Percentiles rank a stretch among this genome's conserved stretches.
These are phyloP conservation scores for Miichthys miiuy DNA, from an alignment of 2,797 vertebrate species.

Conservation along the genomic window DNA sequence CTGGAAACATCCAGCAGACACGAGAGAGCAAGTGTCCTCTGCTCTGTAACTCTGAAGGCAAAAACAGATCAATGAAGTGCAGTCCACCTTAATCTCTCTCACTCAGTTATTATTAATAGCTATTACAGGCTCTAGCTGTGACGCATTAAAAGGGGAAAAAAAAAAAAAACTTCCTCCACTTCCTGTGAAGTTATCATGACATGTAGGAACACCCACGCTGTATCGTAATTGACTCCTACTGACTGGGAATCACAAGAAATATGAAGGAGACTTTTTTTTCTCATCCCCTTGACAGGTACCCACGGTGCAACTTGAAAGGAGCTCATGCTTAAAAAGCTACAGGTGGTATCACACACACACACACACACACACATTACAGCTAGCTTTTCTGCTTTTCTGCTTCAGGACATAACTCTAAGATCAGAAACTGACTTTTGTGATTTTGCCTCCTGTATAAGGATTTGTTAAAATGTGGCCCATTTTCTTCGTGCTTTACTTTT, in stretches of 20 bases:
- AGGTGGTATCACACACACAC: conserved; percentile 6
- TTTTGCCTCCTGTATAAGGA: too few species aligned
- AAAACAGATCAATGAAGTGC: conserved; percentile 21
- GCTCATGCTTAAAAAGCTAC: background rate
- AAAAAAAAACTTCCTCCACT: conserved; percentile 7
- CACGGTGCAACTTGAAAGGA: conserved; percentile 32
- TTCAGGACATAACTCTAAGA: background rate
- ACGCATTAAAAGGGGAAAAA: background rate
- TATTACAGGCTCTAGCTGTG: conserved; percentile 17
- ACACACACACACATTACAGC: background rate
- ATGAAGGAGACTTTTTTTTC: conserved; percentile 12
- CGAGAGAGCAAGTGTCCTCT: background rate
- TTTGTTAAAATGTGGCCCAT: too few species aligned
- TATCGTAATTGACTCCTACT: conserved; percentile 35
- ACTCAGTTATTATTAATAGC: conserved; percentile 36
- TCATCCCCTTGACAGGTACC: conserved; percentile 30
- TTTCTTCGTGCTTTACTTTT: too few species aligned
- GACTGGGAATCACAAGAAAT: conserved; percentile 31
- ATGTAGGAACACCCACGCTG: conserved; percentile 21
- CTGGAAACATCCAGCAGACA: background rate
- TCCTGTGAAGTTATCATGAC: conserved; percentile 53
- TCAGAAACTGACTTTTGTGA: too few species aligned
- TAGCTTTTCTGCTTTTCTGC: background rate
- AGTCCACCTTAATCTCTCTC: conserved; percentile 24
- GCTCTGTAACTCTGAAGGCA: conserved; percentile 24